Conservation (phyloP, 2,888 invertebrate species). For the Tillus elongatus region DNA sequence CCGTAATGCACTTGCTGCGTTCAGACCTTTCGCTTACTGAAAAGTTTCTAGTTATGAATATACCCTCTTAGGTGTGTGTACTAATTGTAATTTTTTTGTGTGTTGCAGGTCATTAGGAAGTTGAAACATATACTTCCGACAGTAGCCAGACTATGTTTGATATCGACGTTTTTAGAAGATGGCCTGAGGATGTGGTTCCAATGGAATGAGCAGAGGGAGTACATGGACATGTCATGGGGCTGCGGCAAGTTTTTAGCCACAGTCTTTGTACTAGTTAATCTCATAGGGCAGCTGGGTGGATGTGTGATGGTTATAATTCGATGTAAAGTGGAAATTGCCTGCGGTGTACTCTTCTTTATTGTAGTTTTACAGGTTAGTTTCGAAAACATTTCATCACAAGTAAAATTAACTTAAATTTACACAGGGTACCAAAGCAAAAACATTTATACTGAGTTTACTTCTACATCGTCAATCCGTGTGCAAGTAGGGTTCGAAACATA, state of each 20-base stretch:
- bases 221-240: constrained; percentile 96
- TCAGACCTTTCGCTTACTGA: no score
- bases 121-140: constrained; percentile 91
- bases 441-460: no score
- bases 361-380: constrained; percentile 81
- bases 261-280: constrained; percentile 89
- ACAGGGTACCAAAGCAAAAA: no score
- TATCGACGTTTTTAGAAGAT: constrained; percentile 98
- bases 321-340: constrained; percentile 84
- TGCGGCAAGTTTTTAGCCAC: constrained; percentile 92
- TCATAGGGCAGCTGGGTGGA: constrained; percentile 92
- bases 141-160: constrained; percentile 89
- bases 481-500: no score
- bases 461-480: no score
- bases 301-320: constrained; percentile 93
- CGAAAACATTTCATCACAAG: no score
- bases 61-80: no score
- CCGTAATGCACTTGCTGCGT: no score
- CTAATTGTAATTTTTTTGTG: no score
- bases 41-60: no score
- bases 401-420: no score
- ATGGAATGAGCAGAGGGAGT: constrained; percentile 94
- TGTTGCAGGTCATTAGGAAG: constrained; percentile 77
- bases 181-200: constrained; percentile 99
- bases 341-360: constrained; percentile 88